phyloP scores from a whole-genome alignment of 2,797 vertebrate species.

The Halcyon chelicuti region DNA sequence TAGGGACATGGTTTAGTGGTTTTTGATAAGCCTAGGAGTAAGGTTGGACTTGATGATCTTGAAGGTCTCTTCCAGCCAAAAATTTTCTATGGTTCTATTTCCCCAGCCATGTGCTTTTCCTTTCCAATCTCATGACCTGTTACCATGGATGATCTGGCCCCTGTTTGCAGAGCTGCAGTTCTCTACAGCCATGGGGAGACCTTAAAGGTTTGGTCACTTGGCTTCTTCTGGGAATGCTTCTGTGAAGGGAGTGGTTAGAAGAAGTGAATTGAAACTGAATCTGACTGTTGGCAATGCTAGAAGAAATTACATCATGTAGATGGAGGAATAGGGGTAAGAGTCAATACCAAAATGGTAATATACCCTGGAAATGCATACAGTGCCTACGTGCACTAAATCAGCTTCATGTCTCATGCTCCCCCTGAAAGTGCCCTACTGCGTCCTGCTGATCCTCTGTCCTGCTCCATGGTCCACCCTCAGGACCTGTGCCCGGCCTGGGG shows the following conservation, averaged over 20 bases:
- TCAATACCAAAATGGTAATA: neutral
- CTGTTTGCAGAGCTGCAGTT: neutral
- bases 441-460: neutral
- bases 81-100: neutral
- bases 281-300: neutral
- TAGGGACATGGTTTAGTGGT: too few species aligned
- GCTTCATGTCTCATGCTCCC: neutral
- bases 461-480: rapidly evolving
- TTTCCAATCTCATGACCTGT: neutral
- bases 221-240: neutral
- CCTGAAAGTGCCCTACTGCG: neutral
- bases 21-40: too few species aligned
- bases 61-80: too few species aligned
- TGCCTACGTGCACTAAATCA: neutral
- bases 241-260: neutral
- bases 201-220: neutral
- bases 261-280: neutral
- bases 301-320: neutral
- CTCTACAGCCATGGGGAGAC: rapidly evolving
- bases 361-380: neutral
- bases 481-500: neutral
- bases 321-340: neutral
- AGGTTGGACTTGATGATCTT: too few species aligned
- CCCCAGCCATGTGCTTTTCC: neutral
- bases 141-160: rapidly evolving